Evolutionary conservation across 2,888 invertebrate genomes (phyloP).

Genomic region (Leptothorax acervorum): DNA sequence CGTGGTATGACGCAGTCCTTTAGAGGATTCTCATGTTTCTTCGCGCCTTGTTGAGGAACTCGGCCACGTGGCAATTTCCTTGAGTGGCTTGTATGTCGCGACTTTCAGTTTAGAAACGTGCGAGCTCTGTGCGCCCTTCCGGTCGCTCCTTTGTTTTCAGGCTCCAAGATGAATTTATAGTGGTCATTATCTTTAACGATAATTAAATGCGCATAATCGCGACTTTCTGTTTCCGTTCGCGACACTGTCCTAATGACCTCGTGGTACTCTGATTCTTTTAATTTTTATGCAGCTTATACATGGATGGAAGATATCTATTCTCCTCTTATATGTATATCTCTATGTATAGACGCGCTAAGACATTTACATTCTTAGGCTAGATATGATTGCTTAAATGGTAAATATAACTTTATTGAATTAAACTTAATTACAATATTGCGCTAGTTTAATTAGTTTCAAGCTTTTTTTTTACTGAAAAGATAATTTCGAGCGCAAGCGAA

Average conservation of each 20-base stretch:
- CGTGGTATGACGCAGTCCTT: constrained; percentile 57
- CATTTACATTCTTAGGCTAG: neutral
- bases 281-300: constrained; percentile 22
- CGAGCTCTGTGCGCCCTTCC: constrained; percentile 38
- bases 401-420: neutral
- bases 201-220: constrained; percentile 75
- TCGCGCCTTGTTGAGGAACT: constrained; percentile 60
- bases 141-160: constrained; percentile 23
- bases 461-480: constrained; percentile 1
- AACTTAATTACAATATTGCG: constrained; percentile 24
- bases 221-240: neutral
- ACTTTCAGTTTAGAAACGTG: constrained; percentile 64
- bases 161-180: constrained; percentile 62
- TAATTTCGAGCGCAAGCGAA: constrained; percentile 13
- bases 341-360: neutral
- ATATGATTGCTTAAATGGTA: neutral
- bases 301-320: neutral
- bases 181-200: constrained; percentile 70
- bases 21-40: constrained; percentile 66
- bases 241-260: constrained; percentile 41
- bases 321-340: neutral
- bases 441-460: constrained; percentile 10
- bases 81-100: constrained; percentile 72
- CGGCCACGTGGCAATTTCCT: constrained; percentile 72
- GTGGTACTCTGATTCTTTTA: neutral